phyloP scores from a whole-genome alignment of 2,797 vertebrate genomes.

The Enteromius paludinosus region DNA sequence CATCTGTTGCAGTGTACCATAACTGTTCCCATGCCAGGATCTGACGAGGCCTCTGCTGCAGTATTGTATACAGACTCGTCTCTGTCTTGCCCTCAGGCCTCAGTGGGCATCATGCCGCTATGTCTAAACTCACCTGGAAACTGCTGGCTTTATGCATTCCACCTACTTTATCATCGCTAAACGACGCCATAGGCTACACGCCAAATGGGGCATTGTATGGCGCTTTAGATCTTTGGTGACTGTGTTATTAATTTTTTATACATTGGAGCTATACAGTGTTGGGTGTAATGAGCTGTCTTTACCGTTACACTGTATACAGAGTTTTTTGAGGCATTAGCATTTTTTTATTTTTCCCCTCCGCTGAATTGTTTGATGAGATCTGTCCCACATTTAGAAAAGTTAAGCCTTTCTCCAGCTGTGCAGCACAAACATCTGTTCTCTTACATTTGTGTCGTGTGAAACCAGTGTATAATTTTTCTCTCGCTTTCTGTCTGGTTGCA shows the following conservation, averaged over 20 bases:
- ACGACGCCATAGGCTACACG: slow-evolving; percentile 57
- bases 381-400: slow-evolving; percentile 44
- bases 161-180: slow-evolving; percentile 57
- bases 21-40: slow-evolving; percentile 68
- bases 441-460: slow-evolving; percentile 31
- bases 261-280: slow-evolving; percentile 34
- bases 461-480: slow-evolving; percentile 39
- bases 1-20: slow-evolving; percentile 62
- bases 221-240: slow-evolving; percentile 53
- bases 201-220: slow-evolving; percentile 59
- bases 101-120: slow-evolving; percentile 59
- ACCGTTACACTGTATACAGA: slow-evolving; percentile 31
- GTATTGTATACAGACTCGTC: slow-evolving; percentile 52
- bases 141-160: slow-evolving; percentile 61
- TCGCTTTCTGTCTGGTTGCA: slow-evolving; percentile 41
- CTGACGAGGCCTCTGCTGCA: slow-evolving; percentile 58
- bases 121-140: slow-evolving; percentile 58
- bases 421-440: slow-evolving; percentile 49
- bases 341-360: slow-evolving; percentile 25
- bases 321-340: slow-evolving; percentile 32
- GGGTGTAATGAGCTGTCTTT: slow-evolving; percentile 45
- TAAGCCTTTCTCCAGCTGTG: slow-evolving; percentile 54
- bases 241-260: slow-evolving; percentile 48
- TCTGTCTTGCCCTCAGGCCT: slow-evolving; percentile 52
- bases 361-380: slow-evolving; percentile 47